phyloP scores from a whole-genome alignment of 2,797 vertebrate species.

The Poliocrania exsul region DNA sequence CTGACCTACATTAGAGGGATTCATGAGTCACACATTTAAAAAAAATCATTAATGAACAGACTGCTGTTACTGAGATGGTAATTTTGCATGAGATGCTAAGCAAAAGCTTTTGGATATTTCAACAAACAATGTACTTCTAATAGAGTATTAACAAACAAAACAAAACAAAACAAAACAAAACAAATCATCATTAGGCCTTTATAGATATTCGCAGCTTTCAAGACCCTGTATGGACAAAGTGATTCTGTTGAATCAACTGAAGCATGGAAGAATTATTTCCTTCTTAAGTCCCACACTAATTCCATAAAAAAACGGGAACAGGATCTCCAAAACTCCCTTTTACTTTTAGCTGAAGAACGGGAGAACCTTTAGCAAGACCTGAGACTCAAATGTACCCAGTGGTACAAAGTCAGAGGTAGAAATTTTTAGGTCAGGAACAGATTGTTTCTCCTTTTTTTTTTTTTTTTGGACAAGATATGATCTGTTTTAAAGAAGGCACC shows the following conservation, averaged over 20 bases:
- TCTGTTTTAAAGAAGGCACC: neutral
- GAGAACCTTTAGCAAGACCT: neutral
- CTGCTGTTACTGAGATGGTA: neutral
- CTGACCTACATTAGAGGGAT: neutral
- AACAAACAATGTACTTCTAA: neutral
- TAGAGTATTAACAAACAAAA: neutral
- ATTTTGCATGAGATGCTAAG: neutral
- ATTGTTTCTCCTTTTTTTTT: neutral
- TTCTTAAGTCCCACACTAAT: neutral
- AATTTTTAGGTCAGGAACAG: neutral
- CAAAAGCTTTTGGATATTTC: neutral
- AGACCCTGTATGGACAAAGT: neutral
- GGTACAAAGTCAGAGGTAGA: neutral
- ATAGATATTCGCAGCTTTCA: neutral
- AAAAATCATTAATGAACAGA: neutral
- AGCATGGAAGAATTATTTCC: neutral
- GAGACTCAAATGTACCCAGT: neutral
- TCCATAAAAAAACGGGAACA: neutral
- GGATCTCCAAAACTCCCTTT: neutral
- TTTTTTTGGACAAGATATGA: neutral
- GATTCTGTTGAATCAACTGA: neutral
- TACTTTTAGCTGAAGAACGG: neutral
- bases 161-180: neutral
- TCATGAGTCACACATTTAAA: neutral
- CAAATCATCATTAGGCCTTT: neutral